phyloP scores from a whole-genome alignment of 1,140 invertebrate species.

The Heterodera schachtii region DNA sequence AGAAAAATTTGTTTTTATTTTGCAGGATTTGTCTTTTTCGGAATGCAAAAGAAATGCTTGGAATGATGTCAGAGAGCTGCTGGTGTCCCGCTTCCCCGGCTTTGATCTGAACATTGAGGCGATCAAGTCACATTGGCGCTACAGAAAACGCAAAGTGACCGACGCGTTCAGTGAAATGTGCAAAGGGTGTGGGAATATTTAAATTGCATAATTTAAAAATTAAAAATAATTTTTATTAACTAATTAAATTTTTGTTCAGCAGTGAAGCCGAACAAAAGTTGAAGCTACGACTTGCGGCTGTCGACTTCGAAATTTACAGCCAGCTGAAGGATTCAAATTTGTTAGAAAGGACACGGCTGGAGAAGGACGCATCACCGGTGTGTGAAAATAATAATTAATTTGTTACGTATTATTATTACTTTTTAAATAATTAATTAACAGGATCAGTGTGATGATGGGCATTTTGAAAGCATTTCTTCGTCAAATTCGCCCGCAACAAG shows the following conservation, averaged over 20 bases:
- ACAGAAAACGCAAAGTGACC: slow-evolving; percentile 42
- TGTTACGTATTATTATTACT: no score
- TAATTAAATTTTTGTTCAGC: slow-evolving; percentile 6
- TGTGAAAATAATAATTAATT: not conserved
- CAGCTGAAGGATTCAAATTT: slow-evolving; percentile 39
- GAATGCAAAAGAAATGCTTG: slow-evolving; percentile 47
- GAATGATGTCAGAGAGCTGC: slow-evolving; percentile 39
- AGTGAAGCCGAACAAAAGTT: slow-evolving; percentile 27
- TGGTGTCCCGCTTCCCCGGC: slow-evolving; percentile 21
- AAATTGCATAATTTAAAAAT: slow-evolving; percentile 9
- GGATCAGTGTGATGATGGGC: not conserved
- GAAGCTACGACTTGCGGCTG: slow-evolving; percentile 26
- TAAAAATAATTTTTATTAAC: not conserved
- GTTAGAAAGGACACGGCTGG: slow-evolving; percentile 30
- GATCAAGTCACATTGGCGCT: slow-evolving; percentile 45
- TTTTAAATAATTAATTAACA: no score
- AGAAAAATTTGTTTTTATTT: not conserved
- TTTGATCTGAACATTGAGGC: slow-evolving; percentile 46
- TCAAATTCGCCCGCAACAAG: not conserved
- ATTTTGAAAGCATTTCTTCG: not conserved
- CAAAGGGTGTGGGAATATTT: not conserved
- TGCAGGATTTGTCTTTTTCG: slow-evolving; percentile 39
- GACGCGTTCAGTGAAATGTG: slow-evolving; percentile 40
- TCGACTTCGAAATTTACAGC: slow-evolving; percentile 35
- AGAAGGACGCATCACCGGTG: slow-evolving; percentile 34